Evolutionary conservation across 2,797 vertebrate genomes (phyloP).

Genomic region (Pipistrellus nathusii): DNA sequence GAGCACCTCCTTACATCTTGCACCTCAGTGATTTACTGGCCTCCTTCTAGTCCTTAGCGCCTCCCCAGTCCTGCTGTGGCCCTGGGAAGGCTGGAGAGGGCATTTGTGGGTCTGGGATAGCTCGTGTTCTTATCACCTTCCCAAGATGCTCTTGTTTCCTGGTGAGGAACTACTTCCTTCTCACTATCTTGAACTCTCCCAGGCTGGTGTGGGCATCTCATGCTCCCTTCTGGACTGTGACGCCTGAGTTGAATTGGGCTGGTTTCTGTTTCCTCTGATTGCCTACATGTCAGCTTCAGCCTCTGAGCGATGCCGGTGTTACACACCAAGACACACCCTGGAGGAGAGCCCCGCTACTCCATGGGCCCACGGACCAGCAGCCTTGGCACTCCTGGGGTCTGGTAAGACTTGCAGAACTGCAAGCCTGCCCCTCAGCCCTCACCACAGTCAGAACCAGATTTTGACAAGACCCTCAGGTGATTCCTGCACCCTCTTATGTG

Average conservation of each 20-base stretch:
- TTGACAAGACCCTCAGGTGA: background rate
- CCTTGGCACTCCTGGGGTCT: fast-evolving
- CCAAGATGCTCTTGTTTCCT: background rate
- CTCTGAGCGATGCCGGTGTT: background rate
- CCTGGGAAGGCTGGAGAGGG: background rate
- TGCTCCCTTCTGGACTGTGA: background rate
- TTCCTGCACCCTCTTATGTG: background rate
- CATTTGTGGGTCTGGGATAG: background rate
- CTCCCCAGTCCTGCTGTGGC: background rate
- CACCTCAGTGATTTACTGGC: background rate
- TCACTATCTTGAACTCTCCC: background rate
- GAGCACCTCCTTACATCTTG: background rate
- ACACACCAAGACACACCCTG: background rate
- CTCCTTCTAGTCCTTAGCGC: background rate
- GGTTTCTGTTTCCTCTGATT: background rate
- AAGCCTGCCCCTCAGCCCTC: background rate
- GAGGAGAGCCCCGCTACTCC: background rate
- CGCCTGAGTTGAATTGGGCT: background rate
- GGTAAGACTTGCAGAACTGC: background rate
- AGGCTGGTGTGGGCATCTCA: background rate
- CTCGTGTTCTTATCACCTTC: background rate
- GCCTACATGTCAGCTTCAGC: background rate
- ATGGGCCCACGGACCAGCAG: background rate
- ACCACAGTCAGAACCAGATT: background rate
- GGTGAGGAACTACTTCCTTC: background rate